Base-by-base conservation (phyloP, 2,888 invertebrate genomes). In the Aphrophora alni region DNA sequence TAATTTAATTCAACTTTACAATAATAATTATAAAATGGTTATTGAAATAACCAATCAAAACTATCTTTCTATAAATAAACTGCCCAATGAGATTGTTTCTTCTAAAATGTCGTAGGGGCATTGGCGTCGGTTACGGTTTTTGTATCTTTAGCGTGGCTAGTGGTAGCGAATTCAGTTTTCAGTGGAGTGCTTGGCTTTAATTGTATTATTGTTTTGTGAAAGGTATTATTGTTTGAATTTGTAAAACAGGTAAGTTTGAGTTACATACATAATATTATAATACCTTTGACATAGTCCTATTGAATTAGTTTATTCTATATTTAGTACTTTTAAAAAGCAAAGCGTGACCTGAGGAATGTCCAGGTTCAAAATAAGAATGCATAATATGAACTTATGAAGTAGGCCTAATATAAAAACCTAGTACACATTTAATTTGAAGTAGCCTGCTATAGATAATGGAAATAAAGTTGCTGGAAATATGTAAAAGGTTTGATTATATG, bases 121-220 rank as follows among this genome's bases (percentile, higher is more conserved):
- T 59, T 59, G 59, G 59, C 59, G 59, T 59, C 59, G 59, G n/a
- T 59, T 59, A 59, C 21, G n/a, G 59, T 59, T 44, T 33, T 59
- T 59, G 59, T 59, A 59, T 14, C 59, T 21, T 59, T 59, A 59
- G 59, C 59, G 59, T 59, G 59, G 59, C 59, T 59, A 14, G 59
- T 21, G n/a, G n/a, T 5, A 33, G 33, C 8, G 3, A 33, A 33
- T 33, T 3, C 33, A 3, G 33, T 33, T 33, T 5, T 5, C 8
- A 8, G 33, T 33, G 33, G 33, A 3, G 3, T 44, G 44, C 2
- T 8, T 44, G 44, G 10, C 2, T 4, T 44, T 7, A 44, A 44
- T 4, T 44, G 44, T 7, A 2, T 44, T 44, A 14, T 44, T 14
- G 8, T 14, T 44, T 10, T 44, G 44, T 44, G 17, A 44, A 14